Base-by-base conservation (phyloP, 2,888 invertebrate genomes). In the Netelia melanura region DNA sequence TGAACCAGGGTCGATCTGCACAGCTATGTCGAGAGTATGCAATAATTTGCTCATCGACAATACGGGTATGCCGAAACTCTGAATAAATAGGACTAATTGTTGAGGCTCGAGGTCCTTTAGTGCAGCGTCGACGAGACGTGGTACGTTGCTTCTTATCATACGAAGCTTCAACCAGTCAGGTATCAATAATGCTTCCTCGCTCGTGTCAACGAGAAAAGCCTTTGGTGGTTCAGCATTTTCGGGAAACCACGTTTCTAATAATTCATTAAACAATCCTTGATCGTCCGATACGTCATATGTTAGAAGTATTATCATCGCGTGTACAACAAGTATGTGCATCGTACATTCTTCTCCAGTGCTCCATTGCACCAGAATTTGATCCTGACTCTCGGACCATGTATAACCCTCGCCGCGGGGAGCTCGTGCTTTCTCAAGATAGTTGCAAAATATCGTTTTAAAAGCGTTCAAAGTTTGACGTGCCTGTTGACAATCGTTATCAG, bases 61-160 rank as follows among this genome's bases (percentile, higher is more conserved):
- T 0, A 98, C 97, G 0, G 99, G 99, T 91, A 99, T 98, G 30
- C 99, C 99, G 93, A 99, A 99, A 17, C 98, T 98, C 94, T 99
- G 99, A 76, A 99, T 98, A 93, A 98, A 99, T 10, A 99, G 94
- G 9, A 99, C 97, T 75, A 99, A 95, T 93, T 99, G 98, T 78
- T 97, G 96, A 0, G 98, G 97, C 74, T 98, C 97, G 85, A 99
- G 94, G 88, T 97, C 98, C 74, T 97, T 95, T 44, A 99, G 95
- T 0, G 98, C 98, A 0, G 98, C 97, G 89, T 97, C 97, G 44
- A 99, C 97, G 38, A 99, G 94, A 67, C 97, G 94, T 1, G 97
- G 95, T 2, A 98, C 97, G 56, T 97, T 97, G 0, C 98, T 98
- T 11, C 98, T 95, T 72, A 97, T 96, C 96, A 99, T 97, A 91